Evolutionary conservation across 2,113 vertebrate species (phyloP).

Genomic region (Chionomys nivalis): DNA sequence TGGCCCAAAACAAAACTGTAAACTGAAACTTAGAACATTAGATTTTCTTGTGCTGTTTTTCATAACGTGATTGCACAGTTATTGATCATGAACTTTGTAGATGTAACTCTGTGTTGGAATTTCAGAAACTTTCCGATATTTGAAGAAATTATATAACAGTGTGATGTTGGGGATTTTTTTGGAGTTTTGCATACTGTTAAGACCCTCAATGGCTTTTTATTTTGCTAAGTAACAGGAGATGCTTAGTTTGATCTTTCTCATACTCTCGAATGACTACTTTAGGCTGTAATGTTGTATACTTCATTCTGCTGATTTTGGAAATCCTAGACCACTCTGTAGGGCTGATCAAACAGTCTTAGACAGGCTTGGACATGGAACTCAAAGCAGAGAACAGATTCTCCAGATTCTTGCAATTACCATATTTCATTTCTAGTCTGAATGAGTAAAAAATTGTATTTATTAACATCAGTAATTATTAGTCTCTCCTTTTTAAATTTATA

Average conservation of each 20-base stretch:
- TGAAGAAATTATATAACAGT: neutral
- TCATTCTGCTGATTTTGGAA: neutral
- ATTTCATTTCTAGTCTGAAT: neutral
- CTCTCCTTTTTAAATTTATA: neutral
- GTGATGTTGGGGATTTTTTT: neutral
- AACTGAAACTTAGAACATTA: neutral
- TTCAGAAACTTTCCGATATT: neutral
- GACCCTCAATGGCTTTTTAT: neutral
- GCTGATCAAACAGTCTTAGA: neutral
- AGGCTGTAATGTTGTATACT: neutral
- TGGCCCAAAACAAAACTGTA: neutral
- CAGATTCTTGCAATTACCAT: neutral
- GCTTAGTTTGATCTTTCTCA: neutral
- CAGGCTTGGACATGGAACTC: neutral
- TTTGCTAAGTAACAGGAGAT: neutral
- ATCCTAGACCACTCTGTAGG: neutral
- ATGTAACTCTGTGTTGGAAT: neutral
- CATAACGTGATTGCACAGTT: neutral
- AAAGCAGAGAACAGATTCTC: neutral
- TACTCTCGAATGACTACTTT: neutral
- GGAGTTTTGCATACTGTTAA: neutral
- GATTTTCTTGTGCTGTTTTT: neutral
- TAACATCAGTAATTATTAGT: neutral
- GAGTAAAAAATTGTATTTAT: neutral
- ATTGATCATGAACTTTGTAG: neutral